Percentiles rank a stretch among this genome's conserved stretches.
Conservation (phyloP, 2,797 vertebrate species). For the Capromys pilorides region DNA sequence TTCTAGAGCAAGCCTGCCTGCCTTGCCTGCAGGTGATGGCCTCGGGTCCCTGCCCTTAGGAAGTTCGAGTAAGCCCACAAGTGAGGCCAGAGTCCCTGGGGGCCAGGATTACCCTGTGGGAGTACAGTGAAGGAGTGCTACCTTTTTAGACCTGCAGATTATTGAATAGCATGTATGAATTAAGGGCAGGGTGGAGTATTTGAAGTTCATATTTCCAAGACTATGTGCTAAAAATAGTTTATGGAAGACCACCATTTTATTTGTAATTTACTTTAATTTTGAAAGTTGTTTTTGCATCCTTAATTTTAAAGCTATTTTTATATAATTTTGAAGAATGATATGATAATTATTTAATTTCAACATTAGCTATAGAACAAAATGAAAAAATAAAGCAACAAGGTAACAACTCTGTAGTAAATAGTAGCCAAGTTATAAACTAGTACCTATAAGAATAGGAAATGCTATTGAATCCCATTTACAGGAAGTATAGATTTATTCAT, state of each 20-base stretch:
- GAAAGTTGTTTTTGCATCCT: conserved; percentile 34
- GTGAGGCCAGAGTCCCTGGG: conserved; percentile 16
- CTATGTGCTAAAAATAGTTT: conserved; percentile 51
- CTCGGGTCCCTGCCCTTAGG: conserved; percentile 42
- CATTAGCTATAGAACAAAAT: conserved; percentile 50
- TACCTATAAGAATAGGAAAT: not conserved
- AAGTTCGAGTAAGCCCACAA: conserved; percentile 1
- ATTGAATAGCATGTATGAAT: not conserved
- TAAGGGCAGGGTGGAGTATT: not conserved
- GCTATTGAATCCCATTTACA: conserved; percentile 34
- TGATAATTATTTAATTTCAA: conserved; percentile 64
- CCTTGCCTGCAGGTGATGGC: conserved; percentile 52
- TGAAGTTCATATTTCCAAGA: conserved; percentile 52
- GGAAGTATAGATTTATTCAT: not conserved
- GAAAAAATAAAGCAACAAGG: conserved; percentile 19
- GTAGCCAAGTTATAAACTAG: conserved; percentile 61
- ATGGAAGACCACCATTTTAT: not conserved
- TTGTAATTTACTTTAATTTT: conserved; percentile 31
- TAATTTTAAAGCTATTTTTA: conserved; percentile 48
- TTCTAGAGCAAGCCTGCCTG: not conserved
- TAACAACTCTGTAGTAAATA: conserved; percentile 54
- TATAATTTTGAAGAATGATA: conserved; percentile 45
- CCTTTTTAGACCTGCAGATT: not conserved
- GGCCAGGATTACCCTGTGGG: not conserved
- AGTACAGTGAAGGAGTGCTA: not conserved